Conservation (phyloP, 2,797 vertebrate genomes). For the Chelmon rostratus region DNA sequence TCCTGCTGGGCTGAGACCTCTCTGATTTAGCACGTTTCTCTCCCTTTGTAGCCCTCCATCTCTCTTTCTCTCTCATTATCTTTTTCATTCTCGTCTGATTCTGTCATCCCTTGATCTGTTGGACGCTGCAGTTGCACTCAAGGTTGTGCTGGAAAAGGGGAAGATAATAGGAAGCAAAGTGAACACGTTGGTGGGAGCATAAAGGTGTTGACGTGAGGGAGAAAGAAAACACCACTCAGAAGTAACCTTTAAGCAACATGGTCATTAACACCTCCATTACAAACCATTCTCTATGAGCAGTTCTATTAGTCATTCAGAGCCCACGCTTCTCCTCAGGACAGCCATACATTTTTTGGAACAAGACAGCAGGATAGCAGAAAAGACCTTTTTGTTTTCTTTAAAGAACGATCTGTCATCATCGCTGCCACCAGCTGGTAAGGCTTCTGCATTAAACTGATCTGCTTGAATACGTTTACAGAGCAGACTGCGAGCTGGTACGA, state of each 20-base stretch:
- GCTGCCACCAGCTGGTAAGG: constrained; percentile 52
- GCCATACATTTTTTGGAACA: constrained; percentile 53
- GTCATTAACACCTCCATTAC: constrained; percentile 83
- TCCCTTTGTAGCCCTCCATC: constrained; percentile 48
- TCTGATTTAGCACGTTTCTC: constrained; percentile 76
- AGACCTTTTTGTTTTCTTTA: constrained; percentile 73
- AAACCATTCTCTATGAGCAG: constrained; percentile 72
- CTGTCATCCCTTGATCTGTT: constrained; percentile 79
- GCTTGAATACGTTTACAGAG: constrained; percentile 52
- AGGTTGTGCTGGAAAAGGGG: constrained; percentile 60
- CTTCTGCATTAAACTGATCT: constrained; percentile 60
- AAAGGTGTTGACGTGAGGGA: constrained; percentile 78
- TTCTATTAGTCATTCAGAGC: constrained; percentile 79
- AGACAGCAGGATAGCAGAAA: constrained; percentile 67
- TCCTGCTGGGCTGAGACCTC: constrained; percentile 73
- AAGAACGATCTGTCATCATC: constrained; percentile 74
- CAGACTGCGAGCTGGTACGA: constrained; percentile 47
- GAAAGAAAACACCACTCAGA: constrained; percentile 78
- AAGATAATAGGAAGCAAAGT: constrained; percentile 79
- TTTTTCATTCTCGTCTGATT: constrained; percentile 77
- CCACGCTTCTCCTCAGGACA: constrained; percentile 71
- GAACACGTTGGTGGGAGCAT: constrained; percentile 73
- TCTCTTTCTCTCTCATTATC: constrained; percentile 72
- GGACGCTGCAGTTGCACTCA: constrained; percentile 68
- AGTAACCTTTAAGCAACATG: constrained; percentile 83